Conservation (phyloP, 2,888 invertebrate genomes). For the Pilophorus perplexus region DNA sequence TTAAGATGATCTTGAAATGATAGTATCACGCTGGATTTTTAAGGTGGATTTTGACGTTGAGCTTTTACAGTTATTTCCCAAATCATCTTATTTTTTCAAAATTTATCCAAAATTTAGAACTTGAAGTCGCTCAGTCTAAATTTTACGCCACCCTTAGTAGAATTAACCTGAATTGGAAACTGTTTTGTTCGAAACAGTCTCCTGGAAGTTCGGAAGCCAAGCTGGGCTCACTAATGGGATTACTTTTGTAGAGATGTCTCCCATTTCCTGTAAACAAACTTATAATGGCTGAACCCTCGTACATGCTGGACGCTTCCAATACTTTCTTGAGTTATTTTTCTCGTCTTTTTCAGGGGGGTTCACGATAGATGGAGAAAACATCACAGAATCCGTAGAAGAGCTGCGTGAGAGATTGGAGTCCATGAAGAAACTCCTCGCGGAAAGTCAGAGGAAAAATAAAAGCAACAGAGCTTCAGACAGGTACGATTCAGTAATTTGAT, state of each 20-base stretch:
- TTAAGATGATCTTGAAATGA: too few relatives aligned
- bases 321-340: not conserved
- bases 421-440: conserved; percentile 80
- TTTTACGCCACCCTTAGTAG: too few relatives aligned
- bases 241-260: not conserved
- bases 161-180: too few relatives aligned
- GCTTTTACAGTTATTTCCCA: too few relatives aligned
- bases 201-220: too few relatives aligned
- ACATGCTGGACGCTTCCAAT: too few relatives aligned
- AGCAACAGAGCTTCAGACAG: conserved; percentile 20
- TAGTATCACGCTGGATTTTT: too few relatives aligned
- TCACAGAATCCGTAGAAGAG: conserved; percentile 67
- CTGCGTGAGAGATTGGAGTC: conserved; percentile 71
- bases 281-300: not conserved
- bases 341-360: conserved; percentile 13
- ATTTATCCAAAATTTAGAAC: too few relatives aligned
- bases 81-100: too few relatives aligned
- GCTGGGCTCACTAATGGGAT: not conserved
- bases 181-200: too few relatives aligned
- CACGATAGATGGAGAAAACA: conserved; percentile 30
- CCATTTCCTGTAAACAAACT: not conserved
- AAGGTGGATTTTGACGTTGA: too few relatives aligned
- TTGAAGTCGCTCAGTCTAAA: too few relatives aligned
- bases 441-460: conserved; percentile 53
- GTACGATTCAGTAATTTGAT: not conserved